A percentile compares a stretch with the other conserved stretches of the same genome.
Conservation (phyloP, 2,113 vertebrate genomes). For the Gavialis gangeticus region DNA sequence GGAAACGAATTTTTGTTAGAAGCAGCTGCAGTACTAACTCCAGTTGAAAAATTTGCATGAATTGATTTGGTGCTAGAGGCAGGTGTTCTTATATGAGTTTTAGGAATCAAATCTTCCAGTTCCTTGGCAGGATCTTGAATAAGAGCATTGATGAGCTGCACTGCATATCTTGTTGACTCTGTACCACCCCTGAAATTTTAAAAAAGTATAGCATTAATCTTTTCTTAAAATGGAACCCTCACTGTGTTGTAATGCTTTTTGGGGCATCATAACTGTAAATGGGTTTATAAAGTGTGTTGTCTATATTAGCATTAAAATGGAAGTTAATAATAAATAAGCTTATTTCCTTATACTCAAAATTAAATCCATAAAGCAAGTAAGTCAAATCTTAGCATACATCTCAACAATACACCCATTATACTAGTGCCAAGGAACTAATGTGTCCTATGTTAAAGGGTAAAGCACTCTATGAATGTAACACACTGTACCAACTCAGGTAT, state of each 20-base stretch:
- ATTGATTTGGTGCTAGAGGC: conserved; percentile 88
- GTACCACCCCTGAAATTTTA: conserved; percentile 91
- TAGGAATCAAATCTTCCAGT: conserved; percentile 97
- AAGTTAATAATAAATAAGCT: not conserved
- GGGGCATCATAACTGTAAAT: not conserved
- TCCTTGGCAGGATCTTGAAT: conserved; percentile 99
- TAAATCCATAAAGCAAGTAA: no score
- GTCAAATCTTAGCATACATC: fast-evolving
- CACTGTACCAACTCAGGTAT: not conserved
- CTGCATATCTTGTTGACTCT: conserved; percentile 96
- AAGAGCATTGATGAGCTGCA: conserved; percentile 97
- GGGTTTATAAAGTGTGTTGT: not conserved
- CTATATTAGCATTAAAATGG: not conserved
- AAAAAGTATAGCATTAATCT: not conserved
- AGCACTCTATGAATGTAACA: not conserved
- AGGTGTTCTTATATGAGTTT: conserved; percentile 95
- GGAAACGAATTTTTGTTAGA: conserved; percentile 91
- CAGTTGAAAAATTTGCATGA: conserved; percentile 88
- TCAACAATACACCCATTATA: not conserved
- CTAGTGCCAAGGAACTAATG: not conserved
- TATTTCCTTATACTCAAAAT: not conserved
- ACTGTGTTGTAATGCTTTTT: fast-evolving
- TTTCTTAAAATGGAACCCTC: not conserved
- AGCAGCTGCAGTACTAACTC: conserved; percentile 85
- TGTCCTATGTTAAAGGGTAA: not conserved